Evolutionary conservation across 2,888 invertebrate genomes (phyloP).

Genomic region (Leucania comma): DNA sequence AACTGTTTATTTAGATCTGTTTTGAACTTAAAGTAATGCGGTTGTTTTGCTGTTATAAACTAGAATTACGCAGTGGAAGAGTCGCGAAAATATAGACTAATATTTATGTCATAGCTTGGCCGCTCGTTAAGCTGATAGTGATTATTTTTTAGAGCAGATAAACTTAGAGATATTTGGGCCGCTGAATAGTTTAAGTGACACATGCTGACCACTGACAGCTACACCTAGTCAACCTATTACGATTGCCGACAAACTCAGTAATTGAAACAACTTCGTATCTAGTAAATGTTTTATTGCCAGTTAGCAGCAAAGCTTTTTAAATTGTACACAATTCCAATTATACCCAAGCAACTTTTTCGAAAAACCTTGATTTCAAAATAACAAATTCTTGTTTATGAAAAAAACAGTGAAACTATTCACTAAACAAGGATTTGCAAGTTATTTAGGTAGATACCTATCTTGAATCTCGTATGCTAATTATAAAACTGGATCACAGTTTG

Average conservation of each 20-base stretch:
- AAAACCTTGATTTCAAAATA: slow-evolving; percentile 34
- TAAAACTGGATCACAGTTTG: slow-evolving; percentile 67
- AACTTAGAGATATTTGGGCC: slow-evolving; percentile 38
- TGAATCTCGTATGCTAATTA: slow-evolving; percentile 63
- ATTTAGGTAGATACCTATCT: slow-evolving; percentile 46
- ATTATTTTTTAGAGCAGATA: slow-evolving; percentile 34
- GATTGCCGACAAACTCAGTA: slow-evolving; percentile 49
- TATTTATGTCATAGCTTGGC: background rate
- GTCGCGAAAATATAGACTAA: background rate
- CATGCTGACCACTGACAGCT: slow-evolving; percentile 50
- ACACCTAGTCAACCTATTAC: slow-evolving; percentile 44
- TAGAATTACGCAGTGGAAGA: background rate
- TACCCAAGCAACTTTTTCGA: slow-evolving; percentile 6
- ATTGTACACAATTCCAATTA: slow-evolving; percentile 33
- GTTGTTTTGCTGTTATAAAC: slow-evolving; percentile 26
- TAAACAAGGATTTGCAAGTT: slow-evolving; percentile 53
- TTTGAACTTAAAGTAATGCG: slow-evolving; percentile 25
- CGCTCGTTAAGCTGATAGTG: slow-evolving; percentile 11
- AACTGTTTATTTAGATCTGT: slow-evolving; percentile 58
- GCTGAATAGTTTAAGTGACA: slow-evolving; percentile 42
- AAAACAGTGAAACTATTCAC: slow-evolving; percentile 40
- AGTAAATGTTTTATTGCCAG: slow-evolving; percentile 46
- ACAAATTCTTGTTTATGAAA: slow-evolving; percentile 31
- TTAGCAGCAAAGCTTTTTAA: slow-evolving; percentile 39
- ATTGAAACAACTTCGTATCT: slow-evolving; percentile 52